These are phyloP conservation scores for Philaethria dido DNA, from an alignment of 2,888 invertebrate genomes.

Conservation along the genomic window DNA sequence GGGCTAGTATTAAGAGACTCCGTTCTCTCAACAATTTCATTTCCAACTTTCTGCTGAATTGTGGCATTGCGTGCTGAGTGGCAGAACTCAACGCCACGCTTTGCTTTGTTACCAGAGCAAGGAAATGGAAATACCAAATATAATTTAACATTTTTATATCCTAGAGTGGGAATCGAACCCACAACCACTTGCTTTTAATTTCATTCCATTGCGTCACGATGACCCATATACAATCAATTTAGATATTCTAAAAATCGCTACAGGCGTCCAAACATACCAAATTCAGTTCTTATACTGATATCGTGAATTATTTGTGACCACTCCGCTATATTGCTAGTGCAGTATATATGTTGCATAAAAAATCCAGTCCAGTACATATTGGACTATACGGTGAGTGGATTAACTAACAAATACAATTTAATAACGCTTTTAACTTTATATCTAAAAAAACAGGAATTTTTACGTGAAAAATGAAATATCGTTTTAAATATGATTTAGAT, in stretches of 20 bases:
- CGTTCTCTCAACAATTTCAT: too few relatives aligned
- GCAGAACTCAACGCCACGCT: too few relatives aligned
- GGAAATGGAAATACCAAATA: too few relatives aligned
- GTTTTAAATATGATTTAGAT: constrained; percentile 8
- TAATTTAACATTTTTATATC: too few relatives aligned
- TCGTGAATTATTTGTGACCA: constrained; percentile 9
- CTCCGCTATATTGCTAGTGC: constrained; percentile 9
- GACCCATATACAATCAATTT: not conserved
- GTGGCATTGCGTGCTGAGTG: too few relatives aligned
- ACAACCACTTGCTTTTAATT: not conserved
- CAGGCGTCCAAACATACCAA: not conserved
- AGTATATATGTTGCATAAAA: constrained; percentile 14
- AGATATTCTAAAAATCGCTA: constrained; percentile 3
- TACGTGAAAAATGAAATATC: not conserved
- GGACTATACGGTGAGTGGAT: constrained; percentile 3
- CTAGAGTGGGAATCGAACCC: too few relatives aligned
- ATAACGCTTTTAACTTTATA: not conserved
- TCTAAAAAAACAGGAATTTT: not conserved
- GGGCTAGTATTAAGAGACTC: too few relatives aligned
- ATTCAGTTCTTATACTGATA: not conserved
- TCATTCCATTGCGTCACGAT: not conserved
- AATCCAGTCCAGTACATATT: not conserved
- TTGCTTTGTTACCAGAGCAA: too few relatives aligned
- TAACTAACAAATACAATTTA: constrained; percentile 13
- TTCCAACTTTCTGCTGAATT: too few relatives aligned